These are phyloP conservation scores for Amorpha juglandis DNA, from an alignment of 2,888 invertebrate genomes.

Conservation along the genomic window DNA sequence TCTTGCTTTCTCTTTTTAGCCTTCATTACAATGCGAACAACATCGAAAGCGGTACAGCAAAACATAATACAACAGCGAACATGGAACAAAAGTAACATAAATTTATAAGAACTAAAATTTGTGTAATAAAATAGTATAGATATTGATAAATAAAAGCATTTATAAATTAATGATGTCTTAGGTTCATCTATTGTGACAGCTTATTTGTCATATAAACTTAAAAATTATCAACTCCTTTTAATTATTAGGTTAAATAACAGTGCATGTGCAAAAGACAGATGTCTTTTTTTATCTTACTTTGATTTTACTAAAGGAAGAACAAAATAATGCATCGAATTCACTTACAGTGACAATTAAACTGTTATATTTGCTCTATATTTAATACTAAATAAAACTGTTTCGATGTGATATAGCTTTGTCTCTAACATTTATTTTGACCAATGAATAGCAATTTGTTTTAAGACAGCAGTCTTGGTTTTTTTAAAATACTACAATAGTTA, in stretches of 20 bases:
- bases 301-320: background rate
- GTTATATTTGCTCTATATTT: background rate
- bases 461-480: too few relatives aligned
- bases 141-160: background rate
- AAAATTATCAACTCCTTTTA: background rate
- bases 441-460: too few relatives aligned
- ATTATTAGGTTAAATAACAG: too few relatives aligned
- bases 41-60: slow-evolving; percentile 83
- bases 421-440: too few relatives aligned
- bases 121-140: slow-evolving; percentile 8
- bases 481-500: too few relatives aligned
- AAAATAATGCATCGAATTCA: slow-evolving; percentile 1
- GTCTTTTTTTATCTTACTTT: background rate
- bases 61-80: slow-evolving; percentile 74
- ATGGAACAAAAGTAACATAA: slow-evolving; percentile 74
- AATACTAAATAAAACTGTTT: background rate
- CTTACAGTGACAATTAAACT: background rate
- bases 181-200: background rate
- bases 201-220: background rate
- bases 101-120: slow-evolving; percentile 22
- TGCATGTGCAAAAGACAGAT: background rate
- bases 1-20: slow-evolving; percentile 94
- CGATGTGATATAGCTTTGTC: too few relatives aligned
- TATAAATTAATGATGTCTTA: background rate
- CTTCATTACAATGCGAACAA: slow-evolving; percentile 83